These are phyloP conservation scores for Frieseomelitta varia DNA, from an alignment of 1,140 invertebrate genomes.

Conservation along the genomic window DNA sequence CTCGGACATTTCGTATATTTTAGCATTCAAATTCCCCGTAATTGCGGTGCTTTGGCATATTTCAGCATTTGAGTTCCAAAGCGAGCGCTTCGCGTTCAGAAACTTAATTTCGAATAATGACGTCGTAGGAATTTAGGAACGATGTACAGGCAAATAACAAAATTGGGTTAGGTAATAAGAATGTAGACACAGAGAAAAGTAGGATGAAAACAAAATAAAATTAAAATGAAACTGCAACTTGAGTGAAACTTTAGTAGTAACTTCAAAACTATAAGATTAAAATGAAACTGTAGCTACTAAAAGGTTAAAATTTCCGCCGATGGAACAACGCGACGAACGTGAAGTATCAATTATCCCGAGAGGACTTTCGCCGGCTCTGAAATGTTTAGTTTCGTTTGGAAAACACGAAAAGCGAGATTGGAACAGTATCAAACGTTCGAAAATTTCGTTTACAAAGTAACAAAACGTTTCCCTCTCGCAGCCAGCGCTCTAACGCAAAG, in stretches of 20 bases:
- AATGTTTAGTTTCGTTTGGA: neutral
- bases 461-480: neutral
- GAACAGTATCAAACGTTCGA: neutral
- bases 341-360: too few relatives aligned
- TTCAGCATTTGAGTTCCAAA: too few relatives aligned
- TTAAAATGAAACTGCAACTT: too few relatives aligned
- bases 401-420: neutral
- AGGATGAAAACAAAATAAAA: too few relatives aligned
- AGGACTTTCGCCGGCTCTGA: neutral
- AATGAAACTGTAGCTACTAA: neutral
- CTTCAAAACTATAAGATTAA: too few relatives aligned
- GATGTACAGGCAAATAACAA: too few relatives aligned
- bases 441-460: neutral
- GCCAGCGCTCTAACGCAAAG: neutral
- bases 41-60: neutral
- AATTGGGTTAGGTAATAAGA: too few relatives aligned
- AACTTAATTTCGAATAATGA: too few relatives aligned
- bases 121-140: too few relatives aligned
- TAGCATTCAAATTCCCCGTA: neutral
- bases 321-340: fast-evolving
- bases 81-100: too few relatives aligned
- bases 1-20: neutral
- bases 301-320: neutral
- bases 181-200: too few relatives aligned
- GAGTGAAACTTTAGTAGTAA: too few relatives aligned